Percentiles rank a stretch among this genome's conserved stretches.
These are phyloP conservation scores for Cistogaster globosa DNA, from an alignment of 2,888 invertebrate species.

Conservation along the genomic window DNA sequence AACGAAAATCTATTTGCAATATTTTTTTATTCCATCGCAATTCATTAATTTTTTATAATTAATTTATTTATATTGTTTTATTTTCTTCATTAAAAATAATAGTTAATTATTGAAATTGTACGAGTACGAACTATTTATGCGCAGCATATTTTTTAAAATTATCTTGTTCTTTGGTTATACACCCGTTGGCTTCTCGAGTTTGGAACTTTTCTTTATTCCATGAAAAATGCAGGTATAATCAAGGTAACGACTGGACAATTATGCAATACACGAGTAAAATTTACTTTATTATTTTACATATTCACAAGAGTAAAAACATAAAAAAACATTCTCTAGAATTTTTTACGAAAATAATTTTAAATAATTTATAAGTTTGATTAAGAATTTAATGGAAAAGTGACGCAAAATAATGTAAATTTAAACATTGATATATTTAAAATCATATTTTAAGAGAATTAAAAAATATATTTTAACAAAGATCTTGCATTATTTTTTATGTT, in stretches of 20 bases:
- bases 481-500: not conserved
- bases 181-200: conserved; percentile 47
- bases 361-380: conserved; percentile 26
- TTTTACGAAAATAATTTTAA: conserved; percentile 14
- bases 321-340: conserved; percentile 12
- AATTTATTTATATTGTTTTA: conserved; percentile 38
- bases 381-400: conserved; percentile 15
- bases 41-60: conserved; percentile 42
- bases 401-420: conserved; percentile 43
- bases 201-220: not conserved
- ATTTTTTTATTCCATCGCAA: conserved; percentile 21
- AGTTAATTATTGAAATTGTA: conserved; percentile 22
- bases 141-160: conserved; percentile 52
- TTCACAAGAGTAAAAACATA: not conserved
- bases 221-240: conserved; percentile 75
- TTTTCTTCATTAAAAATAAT: conserved; percentile 4
- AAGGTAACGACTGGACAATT: conserved; percentile 79
- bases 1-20: conserved; percentile 52
- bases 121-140: conserved; percentile 13
- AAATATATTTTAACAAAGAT: conserved; percentile 10
- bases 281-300: conserved; percentile 28
- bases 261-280: conserved; percentile 38
- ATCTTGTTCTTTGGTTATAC: conserved; percentile 82
- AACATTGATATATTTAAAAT: conserved; percentile 42
- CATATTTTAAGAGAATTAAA: conserved; percentile 32